Evolutionary conservation across 2,113 vertebrate species (phyloP).

Genomic region (Mellivora capensis): DNA sequence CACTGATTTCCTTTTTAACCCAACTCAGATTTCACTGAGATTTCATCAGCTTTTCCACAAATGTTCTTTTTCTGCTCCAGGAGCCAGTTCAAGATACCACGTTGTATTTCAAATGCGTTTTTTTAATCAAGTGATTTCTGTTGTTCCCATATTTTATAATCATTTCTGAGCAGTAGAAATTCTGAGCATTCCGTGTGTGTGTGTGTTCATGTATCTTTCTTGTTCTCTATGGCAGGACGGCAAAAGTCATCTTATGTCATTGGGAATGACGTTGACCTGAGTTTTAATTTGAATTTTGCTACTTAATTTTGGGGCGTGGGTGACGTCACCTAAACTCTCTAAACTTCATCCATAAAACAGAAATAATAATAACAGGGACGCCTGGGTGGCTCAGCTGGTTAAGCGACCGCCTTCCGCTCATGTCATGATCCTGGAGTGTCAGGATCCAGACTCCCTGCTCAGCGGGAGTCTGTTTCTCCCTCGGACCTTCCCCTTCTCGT

Average conservation of each 20-base stretch:
- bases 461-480: too few species aligned
- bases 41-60: neutral
- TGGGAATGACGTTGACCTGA: neutral
- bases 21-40: neutral
- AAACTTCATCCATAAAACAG: neutral
- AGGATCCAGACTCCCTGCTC: too few species aligned
- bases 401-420: too few species aligned
- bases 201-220: neutral
- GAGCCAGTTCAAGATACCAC: neutral
- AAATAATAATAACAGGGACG: neutral
- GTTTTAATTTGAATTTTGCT: slow-evolving; percentile 3
- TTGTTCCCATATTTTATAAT: neutral
- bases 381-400: too few species aligned
- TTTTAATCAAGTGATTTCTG: slow-evolving; percentile 18
- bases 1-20: neutral
- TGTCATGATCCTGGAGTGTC: too few species aligned
- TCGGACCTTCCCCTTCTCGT: too few species aligned
- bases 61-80: neutral
- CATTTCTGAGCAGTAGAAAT: neutral
- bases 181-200: neutral
- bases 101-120: neutral
- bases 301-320: neutral
- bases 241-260: neutral
- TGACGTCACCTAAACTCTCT: neutral
- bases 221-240: neutral